These are phyloP conservation scores for Pomacea canaliculata DNA, from an alignment of 2,888 invertebrate species.

Conservation along the genomic window DNA sequence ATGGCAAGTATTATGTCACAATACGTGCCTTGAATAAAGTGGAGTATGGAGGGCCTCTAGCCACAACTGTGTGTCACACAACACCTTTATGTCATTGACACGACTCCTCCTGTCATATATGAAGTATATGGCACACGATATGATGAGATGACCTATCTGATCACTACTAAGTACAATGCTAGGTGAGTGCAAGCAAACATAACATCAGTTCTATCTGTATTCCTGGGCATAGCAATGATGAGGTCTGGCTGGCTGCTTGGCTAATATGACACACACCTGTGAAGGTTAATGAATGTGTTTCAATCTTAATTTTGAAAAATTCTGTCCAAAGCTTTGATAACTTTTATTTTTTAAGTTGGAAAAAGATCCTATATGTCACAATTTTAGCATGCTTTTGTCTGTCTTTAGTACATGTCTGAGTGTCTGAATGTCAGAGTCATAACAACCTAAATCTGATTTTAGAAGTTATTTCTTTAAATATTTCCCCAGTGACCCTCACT, in stretches of 20 bases:
- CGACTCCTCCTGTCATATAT: constrained; percentile 48
- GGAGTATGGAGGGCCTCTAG: constrained; percentile 54
- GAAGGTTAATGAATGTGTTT: neutral
- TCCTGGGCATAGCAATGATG: neutral
- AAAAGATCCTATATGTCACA: neutral
- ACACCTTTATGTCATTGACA: constrained; percentile 50
- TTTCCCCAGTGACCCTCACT: constrained; percentile 50
- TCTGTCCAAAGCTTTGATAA: too few relatives aligned
- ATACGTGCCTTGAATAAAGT: constrained; percentile 54
- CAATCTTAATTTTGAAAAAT: too few relatives aligned
- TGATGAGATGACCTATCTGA: constrained; percentile 42
- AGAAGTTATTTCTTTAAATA: neutral
- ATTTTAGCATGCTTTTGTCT: neutral
- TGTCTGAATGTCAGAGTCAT: too few relatives aligned
- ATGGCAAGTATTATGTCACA: constrained; percentile 52
- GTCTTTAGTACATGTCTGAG: too few relatives aligned
- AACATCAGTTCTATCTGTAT: neutral
- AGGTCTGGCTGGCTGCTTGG: neutral
- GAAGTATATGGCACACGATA: constrained; percentile 52
- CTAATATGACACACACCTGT: neutral
- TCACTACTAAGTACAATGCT: constrained; percentile 48
- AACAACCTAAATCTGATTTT: too few relatives aligned
- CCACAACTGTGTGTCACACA: constrained; percentile 52
- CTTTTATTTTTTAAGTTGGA: too few relatives aligned
- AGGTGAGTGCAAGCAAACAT: constrained; percentile 41